phyloP scores from a whole-genome alignment of 2,113 vertebrate species.

The Amphiprion ocellaris region DNA sequence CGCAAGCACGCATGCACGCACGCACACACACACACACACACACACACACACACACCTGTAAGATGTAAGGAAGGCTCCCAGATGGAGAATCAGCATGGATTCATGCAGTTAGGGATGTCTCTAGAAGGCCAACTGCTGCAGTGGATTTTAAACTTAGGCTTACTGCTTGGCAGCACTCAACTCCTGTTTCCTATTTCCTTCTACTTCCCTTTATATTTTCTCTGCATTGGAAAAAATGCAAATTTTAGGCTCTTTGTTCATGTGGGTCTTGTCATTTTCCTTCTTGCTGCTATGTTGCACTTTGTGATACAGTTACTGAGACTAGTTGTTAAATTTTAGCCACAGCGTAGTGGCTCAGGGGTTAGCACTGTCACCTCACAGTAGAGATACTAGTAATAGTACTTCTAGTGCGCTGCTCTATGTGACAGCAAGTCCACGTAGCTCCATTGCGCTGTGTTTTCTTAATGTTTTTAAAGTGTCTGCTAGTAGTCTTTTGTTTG shows the following conservation, averaged over 20 bases:
- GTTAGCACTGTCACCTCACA: constrained; percentile 13
- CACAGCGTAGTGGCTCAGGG: neutral
- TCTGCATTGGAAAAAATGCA: constrained; percentile 12
- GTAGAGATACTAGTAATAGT: too few species aligned
- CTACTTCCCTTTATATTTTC: constrained; percentile 20
- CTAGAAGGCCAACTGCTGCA: constrained; percentile 45
- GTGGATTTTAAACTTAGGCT: constrained; percentile 65
- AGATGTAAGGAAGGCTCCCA: constrained; percentile 35
- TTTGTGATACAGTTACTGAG: too few species aligned
- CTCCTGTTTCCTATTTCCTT: constrained; percentile 14
- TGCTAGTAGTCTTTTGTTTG: too few species aligned
- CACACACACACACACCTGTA: constrained; percentile 52
- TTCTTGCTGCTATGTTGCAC: neutral
- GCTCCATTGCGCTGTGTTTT: too few species aligned
- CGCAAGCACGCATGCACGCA: neutral
- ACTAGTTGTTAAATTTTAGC: too few species aligned
- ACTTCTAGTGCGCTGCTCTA: too few species aligned
- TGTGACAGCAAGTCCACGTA: too few species aligned
- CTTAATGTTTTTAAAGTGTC: too few species aligned
- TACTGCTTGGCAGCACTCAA: constrained; percentile 17
- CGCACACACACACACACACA: constrained; percentile 14
- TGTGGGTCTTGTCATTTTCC: constrained; percentile 2
- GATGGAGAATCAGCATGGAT: constrained; percentile 55
- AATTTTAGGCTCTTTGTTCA: constrained; percentile 14
- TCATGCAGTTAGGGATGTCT: constrained; percentile 29